phyloP scores from a whole-genome alignment of 92 coral and sea anemone genomes.

The Paramuricea clavata region DNA sequence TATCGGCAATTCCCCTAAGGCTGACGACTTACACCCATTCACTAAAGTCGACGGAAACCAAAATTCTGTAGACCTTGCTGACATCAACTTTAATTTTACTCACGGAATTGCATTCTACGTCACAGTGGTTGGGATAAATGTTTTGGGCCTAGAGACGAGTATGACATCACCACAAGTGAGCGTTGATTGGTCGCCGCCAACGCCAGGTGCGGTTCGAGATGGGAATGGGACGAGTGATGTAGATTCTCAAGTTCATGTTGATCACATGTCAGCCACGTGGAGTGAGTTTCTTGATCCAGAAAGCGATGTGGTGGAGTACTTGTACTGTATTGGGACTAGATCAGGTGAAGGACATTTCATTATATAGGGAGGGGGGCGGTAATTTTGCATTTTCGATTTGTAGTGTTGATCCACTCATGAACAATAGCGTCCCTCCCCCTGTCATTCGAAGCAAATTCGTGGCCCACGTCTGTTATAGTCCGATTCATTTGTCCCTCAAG shows the following conservation, averaged over 20 bases:
- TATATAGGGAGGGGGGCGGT: too few species aligned
- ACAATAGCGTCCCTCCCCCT: too few species aligned
- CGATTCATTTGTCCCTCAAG: too few species aligned
- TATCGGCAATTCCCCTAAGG: conserved; percentile 79
- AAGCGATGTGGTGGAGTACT: conserved; percentile 80
- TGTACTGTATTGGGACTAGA: conserved; percentile 84
- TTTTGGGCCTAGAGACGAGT: conserved; percentile 85
- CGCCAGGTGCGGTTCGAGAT: conserved; percentile 79
- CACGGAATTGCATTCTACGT: conserved; percentile 80
- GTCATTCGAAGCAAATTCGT: too few species aligned
- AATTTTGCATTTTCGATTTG: too few species aligned
- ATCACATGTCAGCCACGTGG: conserved; percentile 81
- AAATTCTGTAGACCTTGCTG: conserved; percentile 78
- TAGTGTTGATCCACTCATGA: too few species aligned
- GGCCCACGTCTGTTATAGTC: too few species aligned
- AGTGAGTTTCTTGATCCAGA: conserved; percentile 81
- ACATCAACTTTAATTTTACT: conserved; percentile 76
- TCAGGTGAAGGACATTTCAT: conserved; percentile 60
- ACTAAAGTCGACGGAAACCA: conserved; percentile 62
- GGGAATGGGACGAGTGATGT: conserved; percentile 79
- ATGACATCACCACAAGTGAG: conserved; percentile 86
- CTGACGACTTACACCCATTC: conserved; percentile 77
- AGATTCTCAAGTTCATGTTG: conserved; percentile 75
- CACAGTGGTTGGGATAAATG: conserved; percentile 78
- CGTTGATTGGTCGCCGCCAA: conserved; percentile 93